These are phyloP conservation scores for Onychomys torridus DNA, from an alignment of 2,797 vertebrate species.

Conservation along the genomic window DNA sequence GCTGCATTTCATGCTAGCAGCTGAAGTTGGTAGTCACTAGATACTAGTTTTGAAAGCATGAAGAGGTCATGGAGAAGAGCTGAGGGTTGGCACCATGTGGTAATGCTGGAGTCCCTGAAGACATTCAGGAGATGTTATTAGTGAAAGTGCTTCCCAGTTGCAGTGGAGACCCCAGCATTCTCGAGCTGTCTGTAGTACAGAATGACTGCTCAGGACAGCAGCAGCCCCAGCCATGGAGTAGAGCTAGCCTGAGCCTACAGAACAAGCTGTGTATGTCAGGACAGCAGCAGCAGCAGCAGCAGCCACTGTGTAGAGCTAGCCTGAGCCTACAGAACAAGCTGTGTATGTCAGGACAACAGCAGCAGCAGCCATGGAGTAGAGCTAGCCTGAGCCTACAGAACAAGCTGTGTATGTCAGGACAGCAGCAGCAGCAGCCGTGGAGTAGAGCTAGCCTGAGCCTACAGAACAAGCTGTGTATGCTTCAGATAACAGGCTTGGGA, in stretches of 20 bases:
- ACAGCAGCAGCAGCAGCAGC: neutral
- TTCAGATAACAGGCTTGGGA: neutral
- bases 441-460: neutral
- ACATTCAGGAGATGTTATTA: neutral
- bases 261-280: neutral
- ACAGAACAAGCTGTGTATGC: neutral
- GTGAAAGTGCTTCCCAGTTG: neutral
- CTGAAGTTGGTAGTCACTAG: neutral
- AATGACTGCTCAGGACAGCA: neutral
- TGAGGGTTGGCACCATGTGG: neutral
- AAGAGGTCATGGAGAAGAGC: neutral
- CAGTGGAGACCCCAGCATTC: neutral
- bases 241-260: neutral
- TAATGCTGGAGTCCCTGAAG: neutral
- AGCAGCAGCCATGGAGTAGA: too few species aligned
- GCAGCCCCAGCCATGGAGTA: neutral
- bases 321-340: neutral
- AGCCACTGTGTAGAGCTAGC: neutral
- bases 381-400: too few species aligned
- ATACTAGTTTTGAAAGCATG: neutral
- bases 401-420: too few species aligned
- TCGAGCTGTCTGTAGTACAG: neutral
- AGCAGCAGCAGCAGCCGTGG: neutral
- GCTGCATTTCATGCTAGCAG: neutral
- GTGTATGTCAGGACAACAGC: neutral